Evolutionary conservation across 2,888 invertebrate genomes (phyloP).

Genomic region (Apotomis betuletana): DNA sequence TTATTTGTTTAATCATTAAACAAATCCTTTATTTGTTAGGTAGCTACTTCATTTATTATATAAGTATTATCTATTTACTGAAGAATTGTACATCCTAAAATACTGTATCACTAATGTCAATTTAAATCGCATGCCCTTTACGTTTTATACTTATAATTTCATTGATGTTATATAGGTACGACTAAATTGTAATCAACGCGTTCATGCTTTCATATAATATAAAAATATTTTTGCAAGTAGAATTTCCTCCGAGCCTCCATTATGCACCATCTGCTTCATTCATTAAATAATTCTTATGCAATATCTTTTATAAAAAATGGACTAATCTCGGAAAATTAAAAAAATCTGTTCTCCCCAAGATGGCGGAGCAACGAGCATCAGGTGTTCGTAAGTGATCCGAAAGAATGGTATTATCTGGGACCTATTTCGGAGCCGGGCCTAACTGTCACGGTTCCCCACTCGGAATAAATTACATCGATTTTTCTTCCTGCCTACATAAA

Average conservation of each 20-base stretch:
- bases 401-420: conserved; percentile 74
- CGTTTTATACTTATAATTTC: too few species aligned
- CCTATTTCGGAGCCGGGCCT: conserved; percentile 73
- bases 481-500: conserved; percentile 34
- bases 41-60: too few species aligned
- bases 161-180: background rate
- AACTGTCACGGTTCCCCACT: conserved; percentile 61
- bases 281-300: conserved; percentile 13
- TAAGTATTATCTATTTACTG: too few species aligned
- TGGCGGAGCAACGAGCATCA: conserved; percentile 70
- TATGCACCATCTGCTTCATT: conserved; percentile 23
- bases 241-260: background rate
- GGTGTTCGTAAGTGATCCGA: conserved; percentile 76
- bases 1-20: too few species aligned
- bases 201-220: too few species aligned
- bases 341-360: conserved; percentile 51
- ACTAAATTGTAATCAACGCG: background rate
- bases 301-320: conserved; percentile 44
- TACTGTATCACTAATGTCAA: too few species aligned
- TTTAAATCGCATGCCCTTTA: too few species aligned
- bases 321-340: conserved; percentile 59
- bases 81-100: too few species aligned
- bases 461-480: conserved; percentile 73
- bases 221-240: background rate
- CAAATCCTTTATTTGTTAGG: too few species aligned